Base-by-base conservation (phyloP, 2,797 vertebrate genomes). In the Acomys russatus region DNA sequence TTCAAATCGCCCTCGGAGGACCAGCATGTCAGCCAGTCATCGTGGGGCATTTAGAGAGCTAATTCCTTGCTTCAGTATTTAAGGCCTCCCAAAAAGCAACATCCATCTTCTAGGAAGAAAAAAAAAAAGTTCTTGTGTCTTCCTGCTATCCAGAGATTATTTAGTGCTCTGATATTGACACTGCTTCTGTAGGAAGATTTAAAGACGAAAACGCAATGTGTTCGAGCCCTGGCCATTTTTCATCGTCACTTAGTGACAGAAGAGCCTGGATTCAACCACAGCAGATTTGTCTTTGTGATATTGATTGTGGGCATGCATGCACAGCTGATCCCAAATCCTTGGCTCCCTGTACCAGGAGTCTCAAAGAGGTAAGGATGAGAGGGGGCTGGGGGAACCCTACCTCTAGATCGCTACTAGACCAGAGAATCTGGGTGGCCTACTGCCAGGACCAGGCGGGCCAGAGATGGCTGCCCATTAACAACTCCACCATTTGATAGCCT, bases 261-360 rank as follows among this genome's bases (percentile, higher is more conserved):
- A 94, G 97, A 97, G 96, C 96, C 98, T 90, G 96, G 94, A 98
- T 98, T 98, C 98, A 97, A 97, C 98, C 97, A 97, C 97, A 96
- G 95, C 98, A 98, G 98, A 99, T 98, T 98, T 98, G 98, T 98
- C 98, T 98, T 98, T 96, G 94, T 97, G 95, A 90, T 98, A 98
- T 99, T 84, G 98, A 99, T 98, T 70, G 85, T 54, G 78, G 68
- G 92, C 33, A n/a, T 95, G 96, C 83, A 95, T 88, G 82, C 77
- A 87, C 91, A 95, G 94, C 96, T 91, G 84, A 92, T 97, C 89
- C 95, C 97, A 98, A 96, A 97, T 91, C 89, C 87, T 91, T 94
- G 93, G 79, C 92, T 91, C 35, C 51, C 28, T 59, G 6, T 1
- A 35, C 49, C 35, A 86, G 74, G 87, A 96, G 88, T 92, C 51